These are phyloP conservation scores for Corapipo altera DNA, from an alignment of 2,113 vertebrate species.

Conservation along the genomic window DNA sequence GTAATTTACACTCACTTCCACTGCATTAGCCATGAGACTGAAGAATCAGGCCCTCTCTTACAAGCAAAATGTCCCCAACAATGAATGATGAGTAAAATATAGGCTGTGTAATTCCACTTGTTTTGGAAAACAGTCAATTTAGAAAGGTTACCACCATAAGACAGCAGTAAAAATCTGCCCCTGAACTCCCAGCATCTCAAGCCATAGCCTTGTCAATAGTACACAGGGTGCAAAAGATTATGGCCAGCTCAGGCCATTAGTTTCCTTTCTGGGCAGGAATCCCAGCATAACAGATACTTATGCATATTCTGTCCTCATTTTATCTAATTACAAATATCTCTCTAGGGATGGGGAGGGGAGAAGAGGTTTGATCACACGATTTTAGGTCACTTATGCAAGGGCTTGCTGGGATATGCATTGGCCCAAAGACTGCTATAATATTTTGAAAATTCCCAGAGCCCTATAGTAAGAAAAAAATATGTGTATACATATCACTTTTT, in stretches of 20 bases:
- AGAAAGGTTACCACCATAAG: slow-evolving; percentile 35
- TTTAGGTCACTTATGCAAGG: slow-evolving; percentile 73
- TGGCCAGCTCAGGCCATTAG: slow-evolving; percentile 43
- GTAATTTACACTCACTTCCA: slow-evolving; percentile 7
- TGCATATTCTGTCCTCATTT: slow-evolving; percentile 78
- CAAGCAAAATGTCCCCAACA: background rate
- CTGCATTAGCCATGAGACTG: background rate
- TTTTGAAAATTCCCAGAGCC: slow-evolving; percentile 44
- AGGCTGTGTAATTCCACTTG: slow-evolving; percentile 13
- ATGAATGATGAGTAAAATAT: background rate
- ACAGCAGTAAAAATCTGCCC: slow-evolving; percentile 21
- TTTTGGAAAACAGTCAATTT: slow-evolving; percentile 40
- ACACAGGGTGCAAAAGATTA: slow-evolving; percentile 56
- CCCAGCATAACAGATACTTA: slow-evolving; percentile 78
- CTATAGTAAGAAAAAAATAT: background rate
- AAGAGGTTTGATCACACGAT: slow-evolving; percentile 69
- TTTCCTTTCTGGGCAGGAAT: slow-evolving; percentile 77
- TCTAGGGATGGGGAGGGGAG: slow-evolving; percentile 60
- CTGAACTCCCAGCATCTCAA: background rate
- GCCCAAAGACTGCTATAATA: slow-evolving; percentile 34
- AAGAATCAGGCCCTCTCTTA: background rate
- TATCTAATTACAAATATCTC: slow-evolving; percentile 75
- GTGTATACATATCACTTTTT: background rate
- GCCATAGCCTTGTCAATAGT: slow-evolving; percentile 37
- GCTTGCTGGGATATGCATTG: slow-evolving; percentile 48